phyloP scores from a whole-genome alignment of 2,888 invertebrate genomes.

The Pheosia gnoma region DNA sequence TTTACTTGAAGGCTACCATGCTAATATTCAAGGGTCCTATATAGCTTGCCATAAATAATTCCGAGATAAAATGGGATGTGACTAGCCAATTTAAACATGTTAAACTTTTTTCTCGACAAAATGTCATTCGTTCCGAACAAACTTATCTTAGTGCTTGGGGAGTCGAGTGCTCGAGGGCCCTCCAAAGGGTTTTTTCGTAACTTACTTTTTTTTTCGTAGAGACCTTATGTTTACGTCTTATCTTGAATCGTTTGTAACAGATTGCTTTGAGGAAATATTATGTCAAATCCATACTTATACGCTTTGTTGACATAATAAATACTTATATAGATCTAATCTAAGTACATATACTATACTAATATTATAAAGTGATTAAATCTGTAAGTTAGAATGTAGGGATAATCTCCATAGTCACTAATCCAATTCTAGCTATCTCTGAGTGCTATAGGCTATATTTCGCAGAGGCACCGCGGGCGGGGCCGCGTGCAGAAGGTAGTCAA shows the following conservation, averaged over 20 bases:
- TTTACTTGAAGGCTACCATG: slow-evolving; percentile 10
- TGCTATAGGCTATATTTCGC: no score
- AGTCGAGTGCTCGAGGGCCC: slow-evolving; percentile 36
- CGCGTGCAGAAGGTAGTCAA: no score
- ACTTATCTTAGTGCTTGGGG: slow-evolving; percentile 51
- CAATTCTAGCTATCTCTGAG: no score
- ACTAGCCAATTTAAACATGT: slow-evolving; percentile 14
- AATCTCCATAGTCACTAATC: no score
- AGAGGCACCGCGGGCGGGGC: no score
- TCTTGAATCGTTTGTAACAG: slow-evolving; percentile 33
- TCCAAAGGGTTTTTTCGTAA: slow-evolving; percentile 50
- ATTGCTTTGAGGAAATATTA: slow-evolving; percentile 14
- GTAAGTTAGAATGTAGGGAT: no score
- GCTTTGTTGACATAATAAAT: neutral
- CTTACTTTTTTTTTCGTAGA: slow-evolving; percentile 51
- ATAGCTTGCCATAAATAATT: no score
- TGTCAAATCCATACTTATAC: neutral
- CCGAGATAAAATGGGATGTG: no score
- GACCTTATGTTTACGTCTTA: slow-evolving; percentile 43
- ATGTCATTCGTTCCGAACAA: slow-evolving; percentile 54
- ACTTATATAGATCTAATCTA: no score
- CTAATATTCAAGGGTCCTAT: no score
- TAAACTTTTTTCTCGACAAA: slow-evolving; percentile 42
- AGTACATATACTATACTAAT: no score
- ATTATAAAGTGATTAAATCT: no score